Base-by-base conservation (phyloP, 2,797 vertebrate genomes). In the Pipistrellus nathusii region DNA sequence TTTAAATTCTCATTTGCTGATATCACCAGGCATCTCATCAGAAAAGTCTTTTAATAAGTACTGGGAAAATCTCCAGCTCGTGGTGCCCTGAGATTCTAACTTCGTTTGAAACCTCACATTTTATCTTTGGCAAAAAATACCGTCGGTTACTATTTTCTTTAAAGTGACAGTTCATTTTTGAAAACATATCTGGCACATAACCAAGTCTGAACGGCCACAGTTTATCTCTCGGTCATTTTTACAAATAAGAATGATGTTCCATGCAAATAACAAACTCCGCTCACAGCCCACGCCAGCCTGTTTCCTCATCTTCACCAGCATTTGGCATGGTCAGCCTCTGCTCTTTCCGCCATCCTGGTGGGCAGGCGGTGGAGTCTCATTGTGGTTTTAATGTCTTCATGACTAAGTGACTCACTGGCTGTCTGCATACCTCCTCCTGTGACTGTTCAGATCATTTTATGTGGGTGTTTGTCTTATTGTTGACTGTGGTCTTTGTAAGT, bases 331-430 rank as follows among this genome's bases (percentile, higher is more conserved):
- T 13, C 41, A 2, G 25, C 11, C 51, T 27, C 30, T 44, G 27
- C 14, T 17, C 3, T 18, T 14, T 6, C 76, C 17, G 32, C 14
- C 11, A 3, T 68, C 25, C 44, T 35, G 4, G 41, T 15, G 13
- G 9, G 8, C 2, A 13, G 10, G 1, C 5, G 12, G 11, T 27
- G 0, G 10, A 9, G 1, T 41, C 71, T 48, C 14, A 1, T 1
- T 57, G 68, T 51, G 76, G 41, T 38, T 51, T 72, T 35, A 18
- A 17, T 27, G 25, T 11, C 25, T 32, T 32, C 14, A 15, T 8
- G 46, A 12, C 27, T 3, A 21, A 62, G 20, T 20, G 62, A 41
- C 35, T 27, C 35, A 3, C 20, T 18, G 81, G n/a, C 68, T 86
- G 38, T n/a, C 75, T 4, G 4, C 48, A 53, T 32, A 25, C 14